Conservation (phyloP, 2,888 invertebrate species). For the Habroteleia sp. region DNA sequence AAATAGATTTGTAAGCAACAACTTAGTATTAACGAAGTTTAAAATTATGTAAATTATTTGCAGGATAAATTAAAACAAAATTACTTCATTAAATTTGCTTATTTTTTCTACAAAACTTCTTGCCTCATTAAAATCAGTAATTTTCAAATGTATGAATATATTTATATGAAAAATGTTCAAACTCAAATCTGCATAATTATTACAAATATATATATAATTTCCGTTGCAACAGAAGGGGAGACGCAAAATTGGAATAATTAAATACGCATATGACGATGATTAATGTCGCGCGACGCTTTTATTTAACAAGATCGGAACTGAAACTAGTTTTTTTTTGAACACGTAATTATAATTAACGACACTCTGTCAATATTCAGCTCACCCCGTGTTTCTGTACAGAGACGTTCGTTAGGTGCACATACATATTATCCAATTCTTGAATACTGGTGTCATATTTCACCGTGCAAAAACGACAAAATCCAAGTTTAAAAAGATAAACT, state of each 20-base stretch:
- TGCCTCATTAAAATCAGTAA: slow-evolving; percentile 38
- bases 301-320: slow-evolving; percentile 52
- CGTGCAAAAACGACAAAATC: slow-evolving; percentile 97
- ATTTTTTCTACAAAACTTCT: slow-evolving; percentile 6
- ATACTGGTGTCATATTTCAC: slow-evolving; percentile 96
- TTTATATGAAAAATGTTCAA: slow-evolving; percentile 18
- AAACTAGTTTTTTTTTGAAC: slow-evolving; percentile 27
- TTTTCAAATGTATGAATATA: slow-evolving; percentile 9
- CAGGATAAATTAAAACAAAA: slow-evolving; percentile 4
- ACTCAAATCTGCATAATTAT: slow-evolving; percentile 26
- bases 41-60: background rate
- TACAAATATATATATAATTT: slow-evolving; percentile 30
- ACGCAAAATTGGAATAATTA: slow-evolving; percentile 50
- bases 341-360: slow-evolving; percentile 52
- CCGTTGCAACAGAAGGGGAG: slow-evolving; percentile 17
- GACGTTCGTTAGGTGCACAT: slow-evolving; percentile 97
- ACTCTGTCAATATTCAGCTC: slow-evolving; percentile 74
- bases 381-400: slow-evolving; percentile 98
- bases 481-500: slow-evolving; percentile 94
- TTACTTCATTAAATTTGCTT: slow-evolving; percentile 16
- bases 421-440: slow-evolving; percentile 94
- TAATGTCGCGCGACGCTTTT: slow-evolving; percentile 51
- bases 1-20: background rate
- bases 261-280: slow-evolving; percentile 47
- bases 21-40: too few species aligned